Conservation (phyloP, 2,113 vertebrate genomes). For the Pteropus alecto region DNA sequence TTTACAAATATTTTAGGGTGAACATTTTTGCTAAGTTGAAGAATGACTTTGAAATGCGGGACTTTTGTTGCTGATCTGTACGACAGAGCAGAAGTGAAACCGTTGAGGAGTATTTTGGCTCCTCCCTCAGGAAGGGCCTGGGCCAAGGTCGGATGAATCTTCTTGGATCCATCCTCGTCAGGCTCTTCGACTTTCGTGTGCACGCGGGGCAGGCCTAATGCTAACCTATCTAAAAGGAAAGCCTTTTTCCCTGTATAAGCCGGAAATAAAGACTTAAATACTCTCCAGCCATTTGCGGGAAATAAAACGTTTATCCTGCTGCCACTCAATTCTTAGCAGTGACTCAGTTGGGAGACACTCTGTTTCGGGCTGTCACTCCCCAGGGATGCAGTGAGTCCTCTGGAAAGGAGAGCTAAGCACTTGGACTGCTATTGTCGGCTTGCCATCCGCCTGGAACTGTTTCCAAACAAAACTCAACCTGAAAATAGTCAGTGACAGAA, state of each 20-base stretch:
- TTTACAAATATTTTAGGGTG: not conserved
- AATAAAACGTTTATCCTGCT: not conserved
- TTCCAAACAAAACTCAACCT: constrained; percentile 20
- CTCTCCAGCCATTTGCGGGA: not conserved
- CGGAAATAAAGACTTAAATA: not conserved
- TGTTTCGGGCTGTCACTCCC: not conserved
- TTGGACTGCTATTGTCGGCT: not conserved
- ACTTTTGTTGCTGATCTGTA: not conserved
- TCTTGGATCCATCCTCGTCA: not conserved
- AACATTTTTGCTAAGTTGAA: not conserved
- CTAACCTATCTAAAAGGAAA: not conserved
- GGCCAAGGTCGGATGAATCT: not conserved
- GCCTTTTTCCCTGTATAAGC: not conserved
- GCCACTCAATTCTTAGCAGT: not conserved
- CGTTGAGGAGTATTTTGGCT: not conserved
- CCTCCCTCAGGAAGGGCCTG: not conserved
- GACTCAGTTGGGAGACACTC: not conserved
- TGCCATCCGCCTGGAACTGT: not conserved
- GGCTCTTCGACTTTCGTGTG: not conserved
- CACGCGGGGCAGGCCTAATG: not conserved
- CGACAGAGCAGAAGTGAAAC: not conserved
- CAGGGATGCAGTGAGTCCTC: not conserved
- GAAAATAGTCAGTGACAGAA: constrained; percentile 19
- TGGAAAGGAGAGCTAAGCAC: not conserved
- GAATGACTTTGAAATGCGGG: not conserved